Conservation (phyloP, 2,113 vertebrate species). For the Seriola quinqueradiata region DNA sequence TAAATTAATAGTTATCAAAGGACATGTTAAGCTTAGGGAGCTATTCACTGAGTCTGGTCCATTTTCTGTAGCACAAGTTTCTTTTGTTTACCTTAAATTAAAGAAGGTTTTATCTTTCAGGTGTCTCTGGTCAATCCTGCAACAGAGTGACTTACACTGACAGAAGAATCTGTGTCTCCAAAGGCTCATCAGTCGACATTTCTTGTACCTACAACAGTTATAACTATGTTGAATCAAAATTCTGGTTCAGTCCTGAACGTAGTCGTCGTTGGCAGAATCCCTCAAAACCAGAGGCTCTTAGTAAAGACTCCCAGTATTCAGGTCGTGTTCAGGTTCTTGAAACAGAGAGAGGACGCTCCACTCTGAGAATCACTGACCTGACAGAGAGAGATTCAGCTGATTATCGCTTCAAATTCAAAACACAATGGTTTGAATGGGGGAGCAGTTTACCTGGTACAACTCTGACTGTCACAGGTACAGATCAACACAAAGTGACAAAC, state of each 20-base stretch:
- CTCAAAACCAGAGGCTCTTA: neutral
- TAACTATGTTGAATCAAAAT: neutral
- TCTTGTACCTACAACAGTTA: neutral
- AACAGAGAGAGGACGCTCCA: neutral
- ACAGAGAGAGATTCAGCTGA: conserved; percentile 16
- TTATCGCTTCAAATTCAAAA: conserved; percentile 9
- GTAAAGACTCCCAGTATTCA: neutral
- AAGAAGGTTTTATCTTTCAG: neutral
- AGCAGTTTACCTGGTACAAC: conserved; percentile 11
- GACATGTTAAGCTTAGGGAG: too few relatives aligned
- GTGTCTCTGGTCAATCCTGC: neutral
- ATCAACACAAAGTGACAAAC: neutral
- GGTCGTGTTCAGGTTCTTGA: neutral
- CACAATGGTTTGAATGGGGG: neutral
- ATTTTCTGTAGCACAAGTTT: too few relatives aligned
- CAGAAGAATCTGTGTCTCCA: conserved; percentile 20
- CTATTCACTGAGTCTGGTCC: too few relatives aligned
- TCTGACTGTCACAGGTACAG: conserved; percentile 7
- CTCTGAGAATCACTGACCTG: conserved; percentile 15
- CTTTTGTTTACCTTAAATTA: too few relatives aligned
- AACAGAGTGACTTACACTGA: neutral
- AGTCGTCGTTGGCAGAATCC: neutral
- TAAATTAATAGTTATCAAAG: too few relatives aligned
- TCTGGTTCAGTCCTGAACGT: neutral
- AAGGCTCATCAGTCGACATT: conserved; percentile 16